phyloP scores from a whole-genome alignment of 2,113 vertebrate genomes.

The Bujurquina vittata region DNA sequence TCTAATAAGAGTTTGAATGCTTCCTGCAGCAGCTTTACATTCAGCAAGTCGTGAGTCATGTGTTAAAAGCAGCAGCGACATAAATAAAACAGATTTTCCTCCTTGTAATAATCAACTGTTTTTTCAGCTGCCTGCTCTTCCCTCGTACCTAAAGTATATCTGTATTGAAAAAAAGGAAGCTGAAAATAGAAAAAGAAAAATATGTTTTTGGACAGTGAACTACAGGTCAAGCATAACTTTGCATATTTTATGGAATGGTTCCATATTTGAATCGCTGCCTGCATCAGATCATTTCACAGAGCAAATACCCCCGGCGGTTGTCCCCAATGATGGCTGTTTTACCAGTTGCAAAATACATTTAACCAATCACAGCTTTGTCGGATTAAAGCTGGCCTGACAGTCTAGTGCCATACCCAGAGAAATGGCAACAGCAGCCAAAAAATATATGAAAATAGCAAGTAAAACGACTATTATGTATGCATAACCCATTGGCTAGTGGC shows the following conservation, averaged over 20 bases:
- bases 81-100: no score
- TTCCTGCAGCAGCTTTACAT: no score
- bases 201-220: not conserved
- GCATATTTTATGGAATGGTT: not conserved
- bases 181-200: not conserved
- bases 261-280: not conserved
- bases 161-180: not conserved
- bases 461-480: no score
- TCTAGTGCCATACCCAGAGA: not conserved
- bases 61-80: no score
- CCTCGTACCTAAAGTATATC: not conserved
- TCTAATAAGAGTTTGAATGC: no score
- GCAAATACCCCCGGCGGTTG: not conserved
- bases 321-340: not conserved
- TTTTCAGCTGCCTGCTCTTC: no score
- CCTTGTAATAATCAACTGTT: no score
- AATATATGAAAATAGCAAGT: no score
- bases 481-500: no score
- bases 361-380: not conserved
- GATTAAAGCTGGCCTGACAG: not conserved
- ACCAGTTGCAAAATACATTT: not conserved
- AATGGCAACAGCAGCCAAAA: not conserved
- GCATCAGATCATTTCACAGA: not conserved
- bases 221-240: not conserved
- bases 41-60: no score